Evolutionary conservation across 2,113 vertebrate genomes (phyloP).

Genomic region (Strigops habroptila): DNA sequence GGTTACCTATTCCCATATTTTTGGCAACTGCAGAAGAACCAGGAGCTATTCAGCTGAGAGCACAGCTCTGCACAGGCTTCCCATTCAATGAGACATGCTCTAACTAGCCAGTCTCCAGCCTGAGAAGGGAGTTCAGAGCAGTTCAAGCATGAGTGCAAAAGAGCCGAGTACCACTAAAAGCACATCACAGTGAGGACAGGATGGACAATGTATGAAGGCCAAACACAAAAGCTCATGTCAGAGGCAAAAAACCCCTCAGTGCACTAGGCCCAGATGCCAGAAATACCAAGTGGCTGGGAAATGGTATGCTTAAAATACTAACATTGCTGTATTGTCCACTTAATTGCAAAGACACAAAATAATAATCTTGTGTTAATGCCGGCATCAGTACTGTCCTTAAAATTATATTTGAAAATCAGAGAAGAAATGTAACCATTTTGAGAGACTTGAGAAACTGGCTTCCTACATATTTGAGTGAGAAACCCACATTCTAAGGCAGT

Average conservation of each 20-base stretch:
- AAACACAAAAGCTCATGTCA: not conserved
- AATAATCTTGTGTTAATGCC: not conserved
- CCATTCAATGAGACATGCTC: fast-evolving
- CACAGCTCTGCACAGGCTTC: not conserved
- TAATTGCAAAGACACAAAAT: not conserved
- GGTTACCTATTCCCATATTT: not conserved
- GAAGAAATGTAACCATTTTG: not conserved
- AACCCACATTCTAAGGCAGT: not conserved
- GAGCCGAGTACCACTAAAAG: not conserved
- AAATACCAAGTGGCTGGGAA: not conserved
- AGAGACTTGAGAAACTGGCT: not conserved
- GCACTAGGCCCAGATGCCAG: not conserved
- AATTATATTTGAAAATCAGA: not conserved
- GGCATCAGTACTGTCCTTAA: not conserved
- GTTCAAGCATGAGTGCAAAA: not conserved
- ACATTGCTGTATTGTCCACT: not conserved
- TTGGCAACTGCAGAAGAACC: not conserved
- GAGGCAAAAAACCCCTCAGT: not conserved
- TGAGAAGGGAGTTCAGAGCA: not conserved
- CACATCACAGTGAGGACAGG: fast-evolving
- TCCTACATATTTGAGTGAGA: not conserved
- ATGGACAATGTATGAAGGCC: not conserved
- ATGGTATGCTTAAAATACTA: not conserved
- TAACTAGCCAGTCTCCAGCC: not conserved
- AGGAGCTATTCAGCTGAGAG: not conserved